Evolutionary conservation across 1,140 invertebrate species (phyloP).

Genomic region (Panonychus citri): DNA sequence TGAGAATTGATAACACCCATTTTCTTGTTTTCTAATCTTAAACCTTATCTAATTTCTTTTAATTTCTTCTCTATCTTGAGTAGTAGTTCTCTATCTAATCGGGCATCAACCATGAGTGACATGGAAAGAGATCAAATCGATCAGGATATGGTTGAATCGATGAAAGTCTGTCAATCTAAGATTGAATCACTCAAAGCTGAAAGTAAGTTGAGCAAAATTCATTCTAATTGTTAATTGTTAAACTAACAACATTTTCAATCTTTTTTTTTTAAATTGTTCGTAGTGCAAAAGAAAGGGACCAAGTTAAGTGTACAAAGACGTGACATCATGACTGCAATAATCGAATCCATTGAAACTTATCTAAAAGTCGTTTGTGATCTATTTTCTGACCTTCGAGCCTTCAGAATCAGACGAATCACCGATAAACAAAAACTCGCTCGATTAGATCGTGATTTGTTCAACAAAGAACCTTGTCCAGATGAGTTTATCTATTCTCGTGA

Average conservation of each 20-base stretch:
- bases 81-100: slow-evolving; percentile 30
- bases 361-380: slow-evolving; percentile 49
- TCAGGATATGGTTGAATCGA: slow-evolving; percentile 50
- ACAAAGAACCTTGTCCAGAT: neutral
- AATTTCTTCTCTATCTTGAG: slow-evolving; percentile 5
- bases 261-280: slow-evolving; percentile 12
- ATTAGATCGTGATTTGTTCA: neutral
- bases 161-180: slow-evolving; percentile 48
- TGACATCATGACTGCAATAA: slow-evolving; percentile 16
- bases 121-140: slow-evolving; percentile 62
- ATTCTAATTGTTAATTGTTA: too few relatives aligned
- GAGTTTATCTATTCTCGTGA: neutral
- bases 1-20: too few relatives aligned
- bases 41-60: neutral
- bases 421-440: slow-evolving; percentile 46
- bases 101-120: slow-evolving; percentile 45
- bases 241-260: neutral
- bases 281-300: slow-evolving; percentile 20
- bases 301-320: neutral
- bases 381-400: slow-evolving; percentile 62
- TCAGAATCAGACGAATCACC: slow-evolving; percentile 53
- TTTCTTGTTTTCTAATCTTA: too few relatives aligned
- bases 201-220: too few relatives aligned
- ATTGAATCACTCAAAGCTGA: slow-evolving; percentile 47
- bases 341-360: slow-evolving; percentile 22